A percentile compares a stretch with the other conserved stretches of the same genome.
Conservation (phyloP, 1,140 invertebrate species). For the Pseudoatta argentina region DNA sequence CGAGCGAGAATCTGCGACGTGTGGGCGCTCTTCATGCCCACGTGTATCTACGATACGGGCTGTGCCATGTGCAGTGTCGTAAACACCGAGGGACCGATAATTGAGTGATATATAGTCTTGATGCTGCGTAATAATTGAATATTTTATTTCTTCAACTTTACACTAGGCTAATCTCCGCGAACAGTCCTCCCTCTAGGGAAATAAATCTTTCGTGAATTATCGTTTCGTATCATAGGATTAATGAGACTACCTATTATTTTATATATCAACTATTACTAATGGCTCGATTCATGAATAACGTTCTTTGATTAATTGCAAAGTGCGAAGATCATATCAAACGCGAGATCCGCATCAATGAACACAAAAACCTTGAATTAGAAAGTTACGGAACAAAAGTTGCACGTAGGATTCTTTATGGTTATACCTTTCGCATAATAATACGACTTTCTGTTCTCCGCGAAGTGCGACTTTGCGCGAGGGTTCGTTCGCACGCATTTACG, state of each 20-base stretch:
- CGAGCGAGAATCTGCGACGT: conserved; percentile 67
- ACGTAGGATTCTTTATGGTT: not conserved
- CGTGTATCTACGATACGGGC: conserved; percentile 60
- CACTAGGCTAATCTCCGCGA: not conserved
- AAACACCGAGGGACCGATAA: not conserved
- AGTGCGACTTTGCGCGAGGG: conserved; percentile 25
- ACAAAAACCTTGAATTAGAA: not conserved
- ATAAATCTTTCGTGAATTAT: conserved; percentile 2
- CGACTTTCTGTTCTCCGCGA: conserved; percentile 1
- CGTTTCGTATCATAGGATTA: not conserved
- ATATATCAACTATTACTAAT: not conserved
- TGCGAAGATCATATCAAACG: not conserved
- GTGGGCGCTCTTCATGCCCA: conserved; percentile 71
- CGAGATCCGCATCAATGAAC: conserved; percentile 23
- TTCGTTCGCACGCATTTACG: conserved; percentile 36
- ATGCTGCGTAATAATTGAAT: not conserved
- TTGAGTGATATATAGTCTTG: not conserved
- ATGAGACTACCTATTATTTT: not conserved
- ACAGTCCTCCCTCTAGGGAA: not conserved
- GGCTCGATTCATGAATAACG: not conserved
- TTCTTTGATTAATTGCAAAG: not conserved
- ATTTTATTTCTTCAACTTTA: not conserved
- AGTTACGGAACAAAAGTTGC: conserved; percentile 47
- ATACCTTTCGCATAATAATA: conserved; percentile 33
- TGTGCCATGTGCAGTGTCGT: conserved; percentile 60